Conservation (phyloP, 2,888 invertebrate species). For the Flabesymbios commensalis region DNA sequence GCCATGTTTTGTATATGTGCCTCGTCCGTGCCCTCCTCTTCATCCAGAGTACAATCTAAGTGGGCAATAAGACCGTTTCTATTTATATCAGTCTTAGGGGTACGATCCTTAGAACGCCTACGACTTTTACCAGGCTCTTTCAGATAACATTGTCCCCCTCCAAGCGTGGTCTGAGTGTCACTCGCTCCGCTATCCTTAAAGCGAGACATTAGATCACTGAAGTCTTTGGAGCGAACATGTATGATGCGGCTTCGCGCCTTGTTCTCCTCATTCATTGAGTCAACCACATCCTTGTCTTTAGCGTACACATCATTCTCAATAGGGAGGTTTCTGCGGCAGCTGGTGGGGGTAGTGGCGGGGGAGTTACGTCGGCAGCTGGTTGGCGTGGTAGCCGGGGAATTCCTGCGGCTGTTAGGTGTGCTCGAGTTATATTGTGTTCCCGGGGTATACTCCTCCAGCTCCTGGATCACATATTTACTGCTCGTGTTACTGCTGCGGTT, state of each 20-base stretch:
- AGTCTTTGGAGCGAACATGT: slow-evolving; percentile 36
- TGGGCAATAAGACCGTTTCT: neutral
- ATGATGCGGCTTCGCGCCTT: slow-evolving; percentile 32
- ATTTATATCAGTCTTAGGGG: neutral
- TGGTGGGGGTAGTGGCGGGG: neutral
- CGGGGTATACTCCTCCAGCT: too few species aligned
- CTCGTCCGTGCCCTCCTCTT: neutral
- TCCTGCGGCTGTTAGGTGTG: slow-evolving; percentile 15
- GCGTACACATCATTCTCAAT: neutral
- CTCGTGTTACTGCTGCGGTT: slow-evolving; percentile 42
- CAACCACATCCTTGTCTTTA: slow-evolving; percentile 17
- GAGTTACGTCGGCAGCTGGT: slow-evolving; percentile 2
- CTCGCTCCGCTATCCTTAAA: neutral
- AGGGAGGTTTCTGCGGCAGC: neutral
- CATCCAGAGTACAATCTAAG: neutral
- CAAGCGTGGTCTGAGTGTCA: neutral
- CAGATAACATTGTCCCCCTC: neutral
- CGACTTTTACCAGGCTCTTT: neutral
- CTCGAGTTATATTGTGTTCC: too few species aligned
- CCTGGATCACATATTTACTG: slow-evolving; percentile 46
- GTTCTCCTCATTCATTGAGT: slow-evolving; percentile 36
- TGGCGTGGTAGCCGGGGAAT: neutral
- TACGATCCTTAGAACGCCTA: neutral
- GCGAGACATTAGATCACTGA: slow-evolving; percentile 30
- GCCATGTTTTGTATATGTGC: too few species aligned